Conservation (phyloP, 2,113 vertebrate genomes). For the Callopanchax toddi region DNA sequence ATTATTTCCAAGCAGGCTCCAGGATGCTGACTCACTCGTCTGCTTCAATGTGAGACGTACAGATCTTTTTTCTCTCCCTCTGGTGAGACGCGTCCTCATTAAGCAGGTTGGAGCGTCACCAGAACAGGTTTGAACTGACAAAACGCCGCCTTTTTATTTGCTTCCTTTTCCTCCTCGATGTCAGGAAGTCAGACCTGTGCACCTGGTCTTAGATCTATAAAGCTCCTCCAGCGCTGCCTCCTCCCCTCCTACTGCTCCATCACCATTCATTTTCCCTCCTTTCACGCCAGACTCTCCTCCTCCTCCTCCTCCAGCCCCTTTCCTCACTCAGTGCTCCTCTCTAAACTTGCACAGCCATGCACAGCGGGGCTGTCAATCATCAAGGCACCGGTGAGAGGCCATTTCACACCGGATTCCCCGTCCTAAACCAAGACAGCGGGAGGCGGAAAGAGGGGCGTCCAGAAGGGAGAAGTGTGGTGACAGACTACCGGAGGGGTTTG, state of each 20-base stretch:
- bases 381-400: constrained; percentile 51
- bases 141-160: constrained; percentile 27
- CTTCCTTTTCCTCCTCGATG: neutral
- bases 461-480: constrained; percentile 30
- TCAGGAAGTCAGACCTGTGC: constrained; percentile 36
- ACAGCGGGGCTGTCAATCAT: constrained; percentile 63
- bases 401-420: constrained; percentile 58
- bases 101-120: constrained; percentile 50
- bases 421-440: constrained; percentile 37
- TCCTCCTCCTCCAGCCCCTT: constrained; percentile 6
- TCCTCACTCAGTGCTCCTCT: constrained; percentile 20
- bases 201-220: constrained; percentile 56
- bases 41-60: constrained; percentile 33
- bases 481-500: constrained; percentile 44
- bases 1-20: constrained; percentile 65
- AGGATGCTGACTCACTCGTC: constrained; percentile 63
- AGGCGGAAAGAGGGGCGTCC: constrained; percentile 2
- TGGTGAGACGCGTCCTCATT: constrained; percentile 50
- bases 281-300: constrained; percentile 26
- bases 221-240: constrained; percentile 19
- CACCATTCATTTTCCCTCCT: constrained; percentile 52
- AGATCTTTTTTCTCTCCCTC: neutral
- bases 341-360: constrained; percentile 26
- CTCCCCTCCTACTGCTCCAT: constrained; percentile 33
- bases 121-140: constrained; percentile 24